Base-by-base conservation (phyloP, 2,888 invertebrate species). In the Ptychoptera contaminata region DNA sequence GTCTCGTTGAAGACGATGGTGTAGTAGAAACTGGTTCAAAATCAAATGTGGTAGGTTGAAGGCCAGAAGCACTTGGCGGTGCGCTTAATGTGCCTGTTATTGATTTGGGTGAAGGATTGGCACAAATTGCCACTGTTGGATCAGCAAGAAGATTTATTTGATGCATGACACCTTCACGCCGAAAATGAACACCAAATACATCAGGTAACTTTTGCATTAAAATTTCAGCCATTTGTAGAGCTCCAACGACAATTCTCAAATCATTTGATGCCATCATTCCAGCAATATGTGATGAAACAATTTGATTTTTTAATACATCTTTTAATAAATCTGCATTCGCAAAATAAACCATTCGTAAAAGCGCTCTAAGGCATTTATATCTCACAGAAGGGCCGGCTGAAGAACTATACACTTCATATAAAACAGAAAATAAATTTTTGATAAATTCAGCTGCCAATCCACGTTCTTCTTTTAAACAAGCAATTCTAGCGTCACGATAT, bases 211-310 rank as follows among this genome's bases (percentile, higher is more conserved):
- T 93, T 63, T 88, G 85, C 88, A 97, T 93, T 49, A 98, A 69
- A 54, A 97, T 90, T 65, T 92, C 90, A 6, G 93, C 92, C 77
- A 98, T 85, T 69, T 98, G 97, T 43, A 97, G 70, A 37, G 96
- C 93, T 44, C 93, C 93, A 41, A 97, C 94, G 37, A 96, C 92
- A 58, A 97, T 93, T 58, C 93, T 80, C 49, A 97, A 73, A 70
- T 97, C 97, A 61, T 83, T 87, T 5, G 94, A 94, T 1, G 94
- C 93, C 77, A 97, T 79, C 94, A 97, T 97, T 47, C 93, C 93
- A 30, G 96, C 96, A 59, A 97, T 90, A 66, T 97, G 94, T 55
- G 94, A 94, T 48, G 91, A 90, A 46, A 93, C 90, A 51, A 87
- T 77, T 66, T 76, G 76, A 59, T 71, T 74, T 58, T 75, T 75